Evolutionary conservation across 2,797 vertebrate species (phyloP).

Genomic region (Miopithecus talapoin): DNA sequence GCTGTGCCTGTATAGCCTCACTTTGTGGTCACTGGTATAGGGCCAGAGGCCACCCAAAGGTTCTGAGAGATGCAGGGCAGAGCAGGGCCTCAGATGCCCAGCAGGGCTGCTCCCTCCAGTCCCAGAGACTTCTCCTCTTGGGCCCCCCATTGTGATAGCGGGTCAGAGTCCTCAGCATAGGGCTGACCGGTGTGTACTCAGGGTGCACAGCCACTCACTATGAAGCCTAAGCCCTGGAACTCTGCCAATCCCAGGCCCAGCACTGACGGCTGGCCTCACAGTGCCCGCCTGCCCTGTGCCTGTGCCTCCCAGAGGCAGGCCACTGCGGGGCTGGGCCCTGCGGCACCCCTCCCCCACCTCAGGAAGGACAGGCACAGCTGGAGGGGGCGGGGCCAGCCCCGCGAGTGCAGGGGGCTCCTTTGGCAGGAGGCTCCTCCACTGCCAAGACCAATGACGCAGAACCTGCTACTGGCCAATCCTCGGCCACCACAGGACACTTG

Average conservation of each 20-base stretch:
- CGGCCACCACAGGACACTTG: not conserved
- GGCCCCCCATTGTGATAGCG: not conserved
- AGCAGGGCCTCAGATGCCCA: not conserved
- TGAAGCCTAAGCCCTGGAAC: not conserved
- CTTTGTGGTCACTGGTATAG: not conserved
- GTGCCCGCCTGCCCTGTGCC: not conserved
- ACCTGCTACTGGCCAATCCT: not conserved
- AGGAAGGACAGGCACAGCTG: conserved; percentile 28
- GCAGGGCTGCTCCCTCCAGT: not conserved
- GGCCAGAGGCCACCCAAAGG: not conserved
- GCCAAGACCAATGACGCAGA: not conserved
- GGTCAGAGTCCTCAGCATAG: not conserved
- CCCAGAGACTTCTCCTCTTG: not conserved
- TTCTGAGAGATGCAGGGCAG: not conserved
- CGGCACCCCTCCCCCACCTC: not conserved
- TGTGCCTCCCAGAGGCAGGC: not conserved
- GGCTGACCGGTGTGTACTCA: not conserved
- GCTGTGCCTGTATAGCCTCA: not conserved
- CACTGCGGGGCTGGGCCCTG: not conserved
- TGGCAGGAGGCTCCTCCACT: not conserved
- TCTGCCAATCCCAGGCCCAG: not conserved
- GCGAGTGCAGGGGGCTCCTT: not conserved
- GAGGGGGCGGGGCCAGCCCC: not conserved
- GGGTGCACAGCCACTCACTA: not conserved
- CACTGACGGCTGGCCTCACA: not conserved